A percentile compares a stretch with the other conserved stretches of the same genome.
These are phyloP conservation scores for Dromaius novaehollandiae DNA, from an alignment of 2,113 vertebrate genomes.

Conservation along the genomic window DNA sequence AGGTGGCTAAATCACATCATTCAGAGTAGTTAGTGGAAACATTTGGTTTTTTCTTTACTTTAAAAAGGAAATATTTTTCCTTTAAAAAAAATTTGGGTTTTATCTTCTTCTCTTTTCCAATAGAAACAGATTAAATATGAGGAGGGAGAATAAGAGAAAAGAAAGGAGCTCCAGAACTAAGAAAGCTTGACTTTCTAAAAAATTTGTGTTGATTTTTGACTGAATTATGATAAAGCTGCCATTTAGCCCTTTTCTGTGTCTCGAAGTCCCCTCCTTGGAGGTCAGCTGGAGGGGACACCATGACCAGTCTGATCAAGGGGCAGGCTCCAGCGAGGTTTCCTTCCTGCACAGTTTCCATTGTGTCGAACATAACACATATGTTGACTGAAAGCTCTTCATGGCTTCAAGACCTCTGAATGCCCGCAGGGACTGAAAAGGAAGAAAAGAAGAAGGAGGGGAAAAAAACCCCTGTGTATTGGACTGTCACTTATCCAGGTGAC, in stretches of 20 bases:
- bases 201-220: background rate
- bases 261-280: accelerated
- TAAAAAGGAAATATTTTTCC: background rate
- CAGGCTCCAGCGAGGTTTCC: background rate
- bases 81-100: background rate
- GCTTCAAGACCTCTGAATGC: background rate
- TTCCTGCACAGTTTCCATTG: accelerated
- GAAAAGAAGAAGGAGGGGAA: background rate
- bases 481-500: background rate
- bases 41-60: background rate
- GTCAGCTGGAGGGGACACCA: accelerated
- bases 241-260: background rate
- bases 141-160: background rate
- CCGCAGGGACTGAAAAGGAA: background rate
- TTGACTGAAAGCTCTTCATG: accelerated
- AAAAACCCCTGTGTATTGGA: background rate
- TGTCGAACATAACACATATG: background rate
- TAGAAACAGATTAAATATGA: background rate
- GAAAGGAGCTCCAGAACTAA: background rate
- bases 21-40: background rate
- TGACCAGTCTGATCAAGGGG: background rate
- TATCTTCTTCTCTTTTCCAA: background rate
- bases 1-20: background rate
- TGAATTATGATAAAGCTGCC: background rate
- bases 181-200: background rate